Evolutionary conservation across 2,113 vertebrate species (phyloP).

Genomic region (Callocephalon fimbriatum): DNA sequence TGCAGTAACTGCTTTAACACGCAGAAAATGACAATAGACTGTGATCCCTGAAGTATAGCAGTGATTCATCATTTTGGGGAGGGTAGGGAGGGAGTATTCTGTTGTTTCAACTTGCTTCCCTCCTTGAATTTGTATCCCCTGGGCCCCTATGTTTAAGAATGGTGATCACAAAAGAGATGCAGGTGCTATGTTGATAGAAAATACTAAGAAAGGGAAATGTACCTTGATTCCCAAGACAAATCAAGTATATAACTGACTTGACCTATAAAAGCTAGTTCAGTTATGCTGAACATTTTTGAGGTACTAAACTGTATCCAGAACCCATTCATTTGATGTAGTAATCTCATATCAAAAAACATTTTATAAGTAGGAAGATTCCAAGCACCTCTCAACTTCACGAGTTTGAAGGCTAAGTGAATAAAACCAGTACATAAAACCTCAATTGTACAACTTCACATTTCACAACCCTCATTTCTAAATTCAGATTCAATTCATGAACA

Average conservation of each 20-base stretch:
- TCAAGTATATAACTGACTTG: background rate
- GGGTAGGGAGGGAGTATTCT: background rate
- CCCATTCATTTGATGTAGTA: background rate
- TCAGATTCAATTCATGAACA: background rate
- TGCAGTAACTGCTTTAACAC: conserved; percentile 28
- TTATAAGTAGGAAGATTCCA: background rate
- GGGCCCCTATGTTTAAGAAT: background rate
- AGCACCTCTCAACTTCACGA: background rate
- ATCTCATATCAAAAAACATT: background rate
- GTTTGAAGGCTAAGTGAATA: background rate
- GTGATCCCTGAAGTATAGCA: background rate
- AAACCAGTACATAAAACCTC: background rate
- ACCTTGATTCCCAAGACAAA: background rate
- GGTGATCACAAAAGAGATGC: background rate
- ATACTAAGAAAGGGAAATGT: background rate
- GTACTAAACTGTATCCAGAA: background rate
- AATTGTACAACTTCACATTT: background rate
- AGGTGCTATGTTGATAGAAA: background rate
- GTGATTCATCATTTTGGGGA: background rate
- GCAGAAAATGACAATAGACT: conserved; percentile 16
- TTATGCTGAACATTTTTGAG: background rate
- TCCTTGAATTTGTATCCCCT: background rate
- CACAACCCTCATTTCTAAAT: background rate
- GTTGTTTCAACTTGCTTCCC: background rate
- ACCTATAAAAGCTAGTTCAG: background rate